Evolutionary conservation across 2,888 invertebrate species (phyloP).

Genomic region (Chrysolina haemoptera): DNA sequence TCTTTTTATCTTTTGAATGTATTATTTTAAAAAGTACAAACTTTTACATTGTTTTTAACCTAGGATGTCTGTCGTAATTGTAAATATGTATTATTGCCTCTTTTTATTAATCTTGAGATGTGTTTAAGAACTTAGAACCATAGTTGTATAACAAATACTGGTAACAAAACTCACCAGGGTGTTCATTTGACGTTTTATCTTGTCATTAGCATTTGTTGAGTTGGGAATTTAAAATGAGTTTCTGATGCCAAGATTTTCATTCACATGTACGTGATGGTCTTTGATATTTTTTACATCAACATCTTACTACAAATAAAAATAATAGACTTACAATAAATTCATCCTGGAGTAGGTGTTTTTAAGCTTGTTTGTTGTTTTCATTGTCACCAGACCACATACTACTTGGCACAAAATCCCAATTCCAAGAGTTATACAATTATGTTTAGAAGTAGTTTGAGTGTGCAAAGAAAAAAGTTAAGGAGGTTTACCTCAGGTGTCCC

Average conservation of each 20-base stretch:
- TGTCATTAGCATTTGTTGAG: too few species aligned
- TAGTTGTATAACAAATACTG: not conserved
- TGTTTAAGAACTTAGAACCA: slow-evolving; percentile 28
- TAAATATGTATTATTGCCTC: slow-evolving; percentile 40
- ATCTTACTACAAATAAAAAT: too few species aligned
- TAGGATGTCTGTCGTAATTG: slow-evolving; percentile 45
- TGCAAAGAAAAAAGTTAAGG: not conserved
- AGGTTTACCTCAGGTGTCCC: not conserved
- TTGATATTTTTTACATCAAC: too few species aligned
- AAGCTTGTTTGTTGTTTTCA: too few species aligned
- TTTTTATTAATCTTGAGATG: slow-evolving; percentile 47
- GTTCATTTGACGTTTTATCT: too few species aligned
- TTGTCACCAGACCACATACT: too few species aligned
- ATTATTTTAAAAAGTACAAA: slow-evolving; percentile 50
- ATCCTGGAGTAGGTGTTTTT: not conserved
- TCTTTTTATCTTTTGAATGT: slow-evolving; percentile 48
- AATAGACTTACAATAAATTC: too few species aligned
- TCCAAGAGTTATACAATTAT: not conserved
- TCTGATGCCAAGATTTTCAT: too few species aligned
- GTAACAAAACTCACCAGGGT: not conserved
- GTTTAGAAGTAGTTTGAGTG: slow-evolving; percentile 8
- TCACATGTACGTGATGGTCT: too few species aligned
- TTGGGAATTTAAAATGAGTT: too few species aligned
- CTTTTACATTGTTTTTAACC: slow-evolving; percentile 47
- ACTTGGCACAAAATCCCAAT: not conserved